A percentile compares a stretch with the other conserved stretches of the same genome.
phyloP scores from a whole-genome alignment of 2,797 vertebrate genomes.

The Poeciliopsis gracilis region DNA sequence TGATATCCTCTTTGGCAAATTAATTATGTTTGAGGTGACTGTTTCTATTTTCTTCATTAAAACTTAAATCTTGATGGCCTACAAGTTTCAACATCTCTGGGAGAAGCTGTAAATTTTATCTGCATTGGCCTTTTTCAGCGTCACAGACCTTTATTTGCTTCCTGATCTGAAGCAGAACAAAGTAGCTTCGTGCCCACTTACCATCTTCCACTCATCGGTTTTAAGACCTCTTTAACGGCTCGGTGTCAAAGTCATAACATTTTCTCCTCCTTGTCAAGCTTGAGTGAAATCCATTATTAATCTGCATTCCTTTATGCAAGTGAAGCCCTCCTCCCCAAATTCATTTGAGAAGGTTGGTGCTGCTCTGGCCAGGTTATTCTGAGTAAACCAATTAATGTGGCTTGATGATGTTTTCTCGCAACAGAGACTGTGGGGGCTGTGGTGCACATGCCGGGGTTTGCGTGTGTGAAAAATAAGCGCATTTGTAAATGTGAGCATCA shows the following conservation, averaged over 20 bases:
- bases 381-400: conserved; percentile 33
- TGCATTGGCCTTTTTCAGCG: conserved; percentile 13
- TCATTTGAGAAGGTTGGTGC: conserved; percentile 62
- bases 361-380: conserved; percentile 47
- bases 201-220: conserved; percentile 68
- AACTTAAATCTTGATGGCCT: not conserved
- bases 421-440: conserved; percentile 30
- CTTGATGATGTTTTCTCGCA: conserved; percentile 39
- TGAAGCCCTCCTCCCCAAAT: conserved; percentile 67
- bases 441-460: not conserved
- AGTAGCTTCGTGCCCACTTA: conserved; percentile 47
- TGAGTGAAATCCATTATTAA: conserved; percentile 77
- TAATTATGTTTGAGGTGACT: not conserved
- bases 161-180: conserved; percentile 38
- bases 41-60: not conserved
- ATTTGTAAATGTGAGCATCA: conserved; percentile 34
- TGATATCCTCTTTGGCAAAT: not conserved
- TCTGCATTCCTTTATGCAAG: conserved; percentile 71
- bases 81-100: not conserved
- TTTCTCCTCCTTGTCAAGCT: conserved; percentile 57
- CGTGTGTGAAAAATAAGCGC: conserved; percentile 9
- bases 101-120: not conserved
- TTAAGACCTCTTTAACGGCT: conserved; percentile 74
- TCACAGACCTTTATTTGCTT: conserved; percentile 32
- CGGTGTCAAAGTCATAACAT: conserved; percentile 47